Evolutionary conservation across 2,888 invertebrate genomes (phyloP).

Genomic region (Athalia circularis): DNA sequence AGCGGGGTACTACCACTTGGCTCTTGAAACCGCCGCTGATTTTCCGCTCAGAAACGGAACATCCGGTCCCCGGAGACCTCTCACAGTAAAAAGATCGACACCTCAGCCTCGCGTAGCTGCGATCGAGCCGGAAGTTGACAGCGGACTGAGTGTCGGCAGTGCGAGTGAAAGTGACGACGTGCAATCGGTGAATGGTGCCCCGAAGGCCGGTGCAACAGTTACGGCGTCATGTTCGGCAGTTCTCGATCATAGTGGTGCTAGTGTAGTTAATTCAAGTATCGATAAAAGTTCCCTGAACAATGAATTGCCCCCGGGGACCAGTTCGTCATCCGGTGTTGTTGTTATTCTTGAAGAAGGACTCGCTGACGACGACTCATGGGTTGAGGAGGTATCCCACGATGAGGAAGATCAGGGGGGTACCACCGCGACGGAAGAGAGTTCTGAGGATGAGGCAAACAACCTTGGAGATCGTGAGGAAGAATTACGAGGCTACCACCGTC

Average conservation of each 20-base stretch:
- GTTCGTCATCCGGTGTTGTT: slow-evolving; percentile 75
- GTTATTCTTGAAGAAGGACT: slow-evolving; percentile 89
- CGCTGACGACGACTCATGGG: slow-evolving; percentile 94
- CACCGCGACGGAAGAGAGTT: slow-evolving; percentile 82
- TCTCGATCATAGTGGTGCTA: slow-evolving; percentile 46
- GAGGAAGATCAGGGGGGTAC: slow-evolving; percentile 81
- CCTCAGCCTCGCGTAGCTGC: slow-evolving; percentile 48
- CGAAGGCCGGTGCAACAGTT: slow-evolving; percentile 11
- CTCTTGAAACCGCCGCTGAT: slow-evolving; percentile 67
- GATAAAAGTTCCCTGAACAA: slow-evolving; percentile 51
- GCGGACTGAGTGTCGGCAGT: slow-evolving; percentile 69
- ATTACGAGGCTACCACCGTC: slow-evolving; percentile 87
- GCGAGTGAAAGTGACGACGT: slow-evolving; percentile 71
- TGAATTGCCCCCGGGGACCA: slow-evolving; percentile 51
- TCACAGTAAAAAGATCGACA: slow-evolving; percentile 65
- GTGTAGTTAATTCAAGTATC: slow-evolving; percentile 50
- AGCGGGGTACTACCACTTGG: slow-evolving; percentile 73
- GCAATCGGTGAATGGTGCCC: slow-evolving; percentile 62
- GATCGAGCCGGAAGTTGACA: slow-evolving; percentile 65
- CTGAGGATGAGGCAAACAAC: slow-evolving; percentile 78
- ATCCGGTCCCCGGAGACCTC: slow-evolving; percentile 64
- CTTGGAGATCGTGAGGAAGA: slow-evolving; percentile 85
- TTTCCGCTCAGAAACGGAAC: slow-evolving; percentile 56
- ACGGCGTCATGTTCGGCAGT: slow-evolving; percentile 48
- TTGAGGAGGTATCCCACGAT: slow-evolving; percentile 89